These are phyloP conservation scores for Tauraco hartlaubi DNA, from an alignment of 2,797 vertebrate genomes.

Conservation along the genomic window DNA sequence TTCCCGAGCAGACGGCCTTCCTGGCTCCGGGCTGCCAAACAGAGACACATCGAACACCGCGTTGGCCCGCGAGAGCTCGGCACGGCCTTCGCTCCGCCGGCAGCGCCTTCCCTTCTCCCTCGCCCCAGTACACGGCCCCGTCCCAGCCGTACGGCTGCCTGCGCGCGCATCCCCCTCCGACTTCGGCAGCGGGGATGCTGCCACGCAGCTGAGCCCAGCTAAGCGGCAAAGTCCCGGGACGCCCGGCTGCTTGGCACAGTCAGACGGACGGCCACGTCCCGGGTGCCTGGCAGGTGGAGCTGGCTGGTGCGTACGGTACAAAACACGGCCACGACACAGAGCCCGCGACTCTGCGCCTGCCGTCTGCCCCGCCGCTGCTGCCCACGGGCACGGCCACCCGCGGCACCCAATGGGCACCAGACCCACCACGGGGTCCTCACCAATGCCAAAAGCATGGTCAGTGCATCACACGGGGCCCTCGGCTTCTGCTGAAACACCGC, in stretches of 20 bases:
- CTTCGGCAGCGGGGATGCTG: not conserved
- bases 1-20: not conserved
- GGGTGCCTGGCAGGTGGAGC: not conserved
- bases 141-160: rapidly evolving
- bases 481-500: not conserved
- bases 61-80: rapidly evolving
- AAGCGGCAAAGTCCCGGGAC: rapidly evolving
- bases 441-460: too few species aligned
- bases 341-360: too few species aligned
- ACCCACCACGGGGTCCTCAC: too few species aligned
- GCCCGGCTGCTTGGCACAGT: not conserved
- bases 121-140: rapidly evolving
- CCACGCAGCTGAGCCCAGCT: rapidly evolving
- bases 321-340: rapidly evolving
- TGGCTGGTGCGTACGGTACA: not conserved
- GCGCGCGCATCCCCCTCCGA: rapidly evolving
- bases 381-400: too few species aligned
- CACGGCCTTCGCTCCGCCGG: rapidly evolving
- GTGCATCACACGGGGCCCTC: rapidly evolving
- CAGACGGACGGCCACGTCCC: too few species aligned
- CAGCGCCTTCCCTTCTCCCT: not conserved
- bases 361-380: too few species aligned
- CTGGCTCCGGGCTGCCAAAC: constrained; percentile 35
- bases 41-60: not conserved
- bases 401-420: too few species aligned